Percentiles rank a stretch among this genome's conserved stretches.
Conservation (phyloP, 1,140 invertebrate species). For the Zaprionus ghesquierei region DNA sequence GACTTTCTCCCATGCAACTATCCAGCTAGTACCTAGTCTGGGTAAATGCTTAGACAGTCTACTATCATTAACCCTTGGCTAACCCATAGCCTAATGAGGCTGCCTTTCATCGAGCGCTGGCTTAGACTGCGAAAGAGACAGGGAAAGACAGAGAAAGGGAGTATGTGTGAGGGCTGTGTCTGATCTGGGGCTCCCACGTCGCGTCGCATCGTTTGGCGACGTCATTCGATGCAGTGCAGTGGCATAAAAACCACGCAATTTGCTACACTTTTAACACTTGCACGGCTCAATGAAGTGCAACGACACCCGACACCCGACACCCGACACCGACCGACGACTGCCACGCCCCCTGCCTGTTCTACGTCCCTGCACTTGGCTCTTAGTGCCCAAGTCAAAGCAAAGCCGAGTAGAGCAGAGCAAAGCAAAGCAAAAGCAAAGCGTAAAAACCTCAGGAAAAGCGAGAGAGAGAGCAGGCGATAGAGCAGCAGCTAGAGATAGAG, state of each 20-base stretch:
- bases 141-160: not conserved
- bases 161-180: not conserved
- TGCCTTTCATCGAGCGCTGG: no score
- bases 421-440: constrained; percentile 27
- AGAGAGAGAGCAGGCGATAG: not conserved
- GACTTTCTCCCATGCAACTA: no score
- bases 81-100: not conserved
- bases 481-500: not conserved
- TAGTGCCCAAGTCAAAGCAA: no score
- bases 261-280: constrained; percentile 78
- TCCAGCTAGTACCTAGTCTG: no score
- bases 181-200: constrained; percentile 22
- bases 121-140: not conserved
- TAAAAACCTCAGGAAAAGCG: constrained; percentile 24
- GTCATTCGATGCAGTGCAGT: constrained; percentile 34
- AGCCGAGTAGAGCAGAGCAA: no score
- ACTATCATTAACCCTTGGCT: no score
- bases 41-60: no score
- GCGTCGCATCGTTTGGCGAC: not conserved
- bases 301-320: constrained; percentile 56
- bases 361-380: no score
- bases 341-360: not conserved
- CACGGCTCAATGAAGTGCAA: constrained; percentile 78
- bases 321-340: not conserved
- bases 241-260: constrained; percentile 74